Evolutionary conservation across 2,113 vertebrate species (phyloP), one percentile per base, ranked within the genome.

Genomic region (Xyliphius kryptos): DNA sequence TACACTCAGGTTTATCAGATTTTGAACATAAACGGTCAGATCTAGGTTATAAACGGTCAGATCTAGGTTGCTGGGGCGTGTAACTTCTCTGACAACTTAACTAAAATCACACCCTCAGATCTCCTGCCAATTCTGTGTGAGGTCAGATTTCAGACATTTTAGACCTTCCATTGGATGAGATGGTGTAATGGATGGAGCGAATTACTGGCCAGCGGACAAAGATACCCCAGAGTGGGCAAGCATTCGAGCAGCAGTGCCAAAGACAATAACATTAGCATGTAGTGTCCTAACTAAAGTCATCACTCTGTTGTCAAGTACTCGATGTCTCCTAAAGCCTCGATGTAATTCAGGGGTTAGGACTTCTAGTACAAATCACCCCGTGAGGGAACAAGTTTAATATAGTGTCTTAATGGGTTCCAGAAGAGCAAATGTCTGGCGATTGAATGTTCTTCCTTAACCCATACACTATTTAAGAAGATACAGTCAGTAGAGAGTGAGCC

Each of bases 251-350:
- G 11, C n/a, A 7, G 50, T 53, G 71, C 71, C 71, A 73, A 73
- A 69, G 47, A 66, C 67, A 73, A 73, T 54, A 73, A 62, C 71
- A 61, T 73, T 69, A 73, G 68, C 82, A 85, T 81, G 81, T 59
- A 74, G 74, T 73, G 80, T 85, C 81, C 83, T 80, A 81, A 83
- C 74, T 80, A 74, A 80, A 82, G 83, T 77, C 79, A 84, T 83
- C 82, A 77, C 70, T 85, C 82, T 82, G 71, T 71, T 67, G 75
- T 68, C 71, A 53, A 56, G 36, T 72, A 77, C 83, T 79, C 83
- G 74, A 75, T 69, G 74, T 85, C 80, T 74, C 80, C 72, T 16
- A 48, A 60, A 74, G 74, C 74, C 76, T 77, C 77, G 46, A 76
- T 57, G 79, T 63, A 57, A 78, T 77, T 69, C 60, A 79, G 76